phyloP scores from a whole-genome alignment of 2,113 vertebrate genomes.

The Symphodus melops region DNA sequence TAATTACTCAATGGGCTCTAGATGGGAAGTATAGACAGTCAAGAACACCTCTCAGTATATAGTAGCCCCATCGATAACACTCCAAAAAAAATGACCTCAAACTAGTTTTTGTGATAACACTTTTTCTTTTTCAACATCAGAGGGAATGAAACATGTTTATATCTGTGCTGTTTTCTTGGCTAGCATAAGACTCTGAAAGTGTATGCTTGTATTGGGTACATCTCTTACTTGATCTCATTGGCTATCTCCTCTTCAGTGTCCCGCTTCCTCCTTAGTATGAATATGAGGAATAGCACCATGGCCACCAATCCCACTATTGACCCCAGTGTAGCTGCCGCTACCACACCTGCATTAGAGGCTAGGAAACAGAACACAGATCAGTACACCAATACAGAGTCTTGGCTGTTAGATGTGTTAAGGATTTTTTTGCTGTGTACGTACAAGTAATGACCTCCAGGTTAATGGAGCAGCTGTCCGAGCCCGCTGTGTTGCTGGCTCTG shows the following conservation, averaged over 20 bases:
- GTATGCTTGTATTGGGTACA: neutral
- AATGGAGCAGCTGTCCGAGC: slow-evolving; percentile 87
- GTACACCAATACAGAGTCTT: too few relatives aligned
- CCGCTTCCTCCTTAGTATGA: slow-evolving; percentile 81
- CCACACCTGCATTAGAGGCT: slow-evolving; percentile 84
- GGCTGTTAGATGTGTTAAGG: neutral
- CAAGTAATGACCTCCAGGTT: slow-evolving; percentile 88
- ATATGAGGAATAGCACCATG: slow-evolving; percentile 81
- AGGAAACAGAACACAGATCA: slow-evolving; percentile 24
- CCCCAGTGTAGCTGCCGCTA: slow-evolving; percentile 87
- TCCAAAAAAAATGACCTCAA: neutral
- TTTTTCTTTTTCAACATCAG: neutral
- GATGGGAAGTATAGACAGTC: neutral
- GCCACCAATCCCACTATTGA: slow-evolving; percentile 85
- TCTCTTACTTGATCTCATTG: slow-evolving; percentile 91
- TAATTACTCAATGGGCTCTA: neutral
- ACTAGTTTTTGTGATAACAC: neutral
- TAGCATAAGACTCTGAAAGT: neutral
- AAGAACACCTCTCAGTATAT: neutral
- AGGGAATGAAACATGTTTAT: neutral
- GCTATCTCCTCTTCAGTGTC: slow-evolving; percentile 87
- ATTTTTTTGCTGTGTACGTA: slow-evolving; percentile 70
- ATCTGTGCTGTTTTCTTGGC: neutral
- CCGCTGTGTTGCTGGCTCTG: slow-evolving; percentile 86
- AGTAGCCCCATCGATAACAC: neutral